Evolutionary conservation across 2,888 invertebrate species (phyloP).

Genomic region (Melangyna quadrimaculata): DNA sequence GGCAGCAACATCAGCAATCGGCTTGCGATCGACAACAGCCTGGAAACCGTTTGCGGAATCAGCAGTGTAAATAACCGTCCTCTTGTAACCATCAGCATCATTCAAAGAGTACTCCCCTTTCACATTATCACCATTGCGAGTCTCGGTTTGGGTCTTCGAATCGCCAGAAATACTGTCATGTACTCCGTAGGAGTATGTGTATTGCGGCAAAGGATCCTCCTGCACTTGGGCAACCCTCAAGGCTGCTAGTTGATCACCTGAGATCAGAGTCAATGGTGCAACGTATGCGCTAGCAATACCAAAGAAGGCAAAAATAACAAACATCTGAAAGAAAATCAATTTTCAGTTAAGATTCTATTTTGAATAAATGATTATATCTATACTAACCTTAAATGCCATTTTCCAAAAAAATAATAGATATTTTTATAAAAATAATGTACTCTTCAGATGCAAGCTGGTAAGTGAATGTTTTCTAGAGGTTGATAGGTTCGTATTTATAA

Average conservation of each 20-base stretch:
- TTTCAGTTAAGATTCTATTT: too few species aligned
- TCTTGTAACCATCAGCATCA: conserved; percentile 80
- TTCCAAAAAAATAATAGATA: too few species aligned
- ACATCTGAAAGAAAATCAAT: too few species aligned
- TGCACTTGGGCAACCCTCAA: conserved; percentile 33
- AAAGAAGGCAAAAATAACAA: too few species aligned
- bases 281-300: background rate
- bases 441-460: too few species aligned
- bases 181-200: conserved; percentile 78
- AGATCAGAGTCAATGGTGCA: background rate
- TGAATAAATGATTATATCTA: too few species aligned
- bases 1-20: conserved; percentile 53
- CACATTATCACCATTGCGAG: conserved; percentile 80
- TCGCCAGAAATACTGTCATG: conserved; percentile 80
- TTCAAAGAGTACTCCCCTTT: conserved; percentile 80
- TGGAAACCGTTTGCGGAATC: conserved; percentile 81
- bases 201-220: conserved; percentile 59
- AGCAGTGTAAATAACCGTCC: conserved; percentile 81
- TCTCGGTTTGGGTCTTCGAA: conserved; percentile 80
- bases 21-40: conserved; percentile 80
- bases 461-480: too few species aligned
- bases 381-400: too few species aligned
- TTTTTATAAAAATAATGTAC: too few species aligned
- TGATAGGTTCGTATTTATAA: too few species aligned
- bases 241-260: conserved; percentile 1